These are phyloP conservation scores for Ptilonorhynchus violaceus DNA, from an alignment of 2,113 vertebrate species.

Conservation along the genomic window DNA sequence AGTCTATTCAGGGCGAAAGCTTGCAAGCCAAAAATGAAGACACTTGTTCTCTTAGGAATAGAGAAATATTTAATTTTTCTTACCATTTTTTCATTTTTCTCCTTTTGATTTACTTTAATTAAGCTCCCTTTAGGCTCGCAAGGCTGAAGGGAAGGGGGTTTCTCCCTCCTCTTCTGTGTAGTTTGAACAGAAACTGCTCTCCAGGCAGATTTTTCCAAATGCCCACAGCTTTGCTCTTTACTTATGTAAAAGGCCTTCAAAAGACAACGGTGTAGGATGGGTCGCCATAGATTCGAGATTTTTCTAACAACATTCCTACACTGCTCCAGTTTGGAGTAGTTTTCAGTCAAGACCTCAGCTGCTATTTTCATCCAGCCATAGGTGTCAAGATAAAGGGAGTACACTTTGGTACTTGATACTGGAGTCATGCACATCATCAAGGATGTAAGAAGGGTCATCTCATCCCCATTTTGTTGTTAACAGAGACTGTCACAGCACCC, in stretches of 20 bases:
- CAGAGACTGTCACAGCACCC: not conserved
- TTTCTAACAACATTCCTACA: not conserved
- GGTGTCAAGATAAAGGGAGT: not conserved
- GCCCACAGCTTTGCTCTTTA: not conserved
- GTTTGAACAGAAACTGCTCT: not conserved
- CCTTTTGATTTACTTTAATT: conserved; percentile 15
- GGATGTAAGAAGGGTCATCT: not conserved
- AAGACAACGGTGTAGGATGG: not conserved
- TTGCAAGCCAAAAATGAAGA: not conserved
- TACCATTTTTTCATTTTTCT: not conserved
- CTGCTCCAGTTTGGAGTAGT: not conserved
- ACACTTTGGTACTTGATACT: not conserved
- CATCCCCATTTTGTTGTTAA: not conserved
- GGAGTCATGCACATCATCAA: not conserved
- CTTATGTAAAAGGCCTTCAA: not conserved
- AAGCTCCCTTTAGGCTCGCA: not conserved
- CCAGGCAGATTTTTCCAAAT: not conserved
- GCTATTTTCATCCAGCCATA: conserved; percentile 19
- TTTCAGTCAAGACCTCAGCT: not conserved
- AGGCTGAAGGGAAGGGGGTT: not conserved
- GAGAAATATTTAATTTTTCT: not conserved
- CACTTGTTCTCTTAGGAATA: not conserved
- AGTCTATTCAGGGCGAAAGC: not conserved
- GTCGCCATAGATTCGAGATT: not conserved
- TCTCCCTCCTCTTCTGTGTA: not conserved